phyloP scores from a whole-genome alignment of 1,140 invertebrate genomes.

The Sarcophaga bullata region DNA sequence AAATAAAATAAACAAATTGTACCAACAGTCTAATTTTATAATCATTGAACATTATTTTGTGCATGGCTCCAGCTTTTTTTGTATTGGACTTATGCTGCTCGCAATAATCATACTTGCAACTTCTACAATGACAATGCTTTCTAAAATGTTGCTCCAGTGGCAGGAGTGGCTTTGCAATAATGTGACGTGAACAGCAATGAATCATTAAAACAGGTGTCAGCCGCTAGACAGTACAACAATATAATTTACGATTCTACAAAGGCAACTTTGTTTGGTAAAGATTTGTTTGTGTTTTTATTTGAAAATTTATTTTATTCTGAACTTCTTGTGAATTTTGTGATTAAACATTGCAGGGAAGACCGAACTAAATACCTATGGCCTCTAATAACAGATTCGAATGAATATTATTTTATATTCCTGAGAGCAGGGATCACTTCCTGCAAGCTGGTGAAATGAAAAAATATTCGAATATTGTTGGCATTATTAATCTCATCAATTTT shows the following conservation, averaged over 20 bases:
- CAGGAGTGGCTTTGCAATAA: constrained; percentile 53
- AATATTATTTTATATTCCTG: constrained; percentile 31
- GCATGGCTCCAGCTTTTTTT: constrained; percentile 52
- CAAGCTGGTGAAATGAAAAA: constrained; percentile 38
- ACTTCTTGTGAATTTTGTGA: not conserved
- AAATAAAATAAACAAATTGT: constrained; percentile 50
- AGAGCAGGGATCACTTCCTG: not conserved
- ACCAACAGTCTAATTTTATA: too few species aligned
- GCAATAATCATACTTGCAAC: constrained; percentile 55
- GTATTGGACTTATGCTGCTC: constrained; percentile 55
- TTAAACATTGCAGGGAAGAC: not conserved
- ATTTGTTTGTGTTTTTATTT: too few species aligned
- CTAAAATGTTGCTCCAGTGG: constrained; percentile 50
- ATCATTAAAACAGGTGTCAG: too few species aligned
- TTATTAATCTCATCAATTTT: constrained; percentile 46
- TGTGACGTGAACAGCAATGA: constrained; percentile 48
- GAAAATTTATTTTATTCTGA: too few species aligned
- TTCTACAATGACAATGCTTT: constrained; percentile 61
- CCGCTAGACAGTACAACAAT: too few species aligned
- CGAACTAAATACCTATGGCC: not conserved
- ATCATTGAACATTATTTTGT: constrained; percentile 54
- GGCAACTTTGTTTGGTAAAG: too few species aligned
- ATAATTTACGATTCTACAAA: too few species aligned
- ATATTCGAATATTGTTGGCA: constrained; percentile 45
- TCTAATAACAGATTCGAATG: not conserved